Conservation (phyloP, 1,140 invertebrate genomes). For the Heterodera schachtii region DNA sequence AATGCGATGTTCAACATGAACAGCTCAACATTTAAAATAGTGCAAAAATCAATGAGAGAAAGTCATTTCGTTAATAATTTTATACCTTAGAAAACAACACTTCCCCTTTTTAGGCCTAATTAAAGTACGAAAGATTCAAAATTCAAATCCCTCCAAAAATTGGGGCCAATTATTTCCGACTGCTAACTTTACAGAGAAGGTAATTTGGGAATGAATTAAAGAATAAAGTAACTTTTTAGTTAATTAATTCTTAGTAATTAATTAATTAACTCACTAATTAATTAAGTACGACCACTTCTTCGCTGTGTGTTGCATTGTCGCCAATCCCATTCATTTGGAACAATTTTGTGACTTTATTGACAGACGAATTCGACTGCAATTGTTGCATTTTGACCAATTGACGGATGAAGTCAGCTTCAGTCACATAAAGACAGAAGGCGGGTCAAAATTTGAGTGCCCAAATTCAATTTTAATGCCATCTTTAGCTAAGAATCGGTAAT, state of each 20-base stretch:
- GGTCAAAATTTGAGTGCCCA: background rate
- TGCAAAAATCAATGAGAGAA: constrained; percentile 3
- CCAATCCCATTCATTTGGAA: background rate
- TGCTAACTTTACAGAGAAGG: background rate
- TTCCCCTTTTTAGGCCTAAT: background rate
- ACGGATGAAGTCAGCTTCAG: background rate
- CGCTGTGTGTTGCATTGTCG: background rate
- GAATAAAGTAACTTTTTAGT: no score
- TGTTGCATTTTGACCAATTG: background rate
- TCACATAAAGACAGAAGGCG: background rate
- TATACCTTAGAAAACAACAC: background rate
- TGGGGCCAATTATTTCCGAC: background rate
- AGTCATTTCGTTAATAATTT: background rate
- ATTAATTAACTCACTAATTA: no score
- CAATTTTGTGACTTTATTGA: background rate
- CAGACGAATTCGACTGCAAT: background rate
- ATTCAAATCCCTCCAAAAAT: background rate
- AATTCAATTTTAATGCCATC: background rate
- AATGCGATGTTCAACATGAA: constrained; percentile 11
- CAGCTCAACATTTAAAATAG: background rate
- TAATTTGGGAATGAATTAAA: no score
- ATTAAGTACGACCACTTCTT: background rate
- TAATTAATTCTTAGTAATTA: no score
- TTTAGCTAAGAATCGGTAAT: background rate
- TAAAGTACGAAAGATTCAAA: background rate